Conservation (phyloP, 2,888 invertebrate species). For the Drosophila kanekoi region DNA sequence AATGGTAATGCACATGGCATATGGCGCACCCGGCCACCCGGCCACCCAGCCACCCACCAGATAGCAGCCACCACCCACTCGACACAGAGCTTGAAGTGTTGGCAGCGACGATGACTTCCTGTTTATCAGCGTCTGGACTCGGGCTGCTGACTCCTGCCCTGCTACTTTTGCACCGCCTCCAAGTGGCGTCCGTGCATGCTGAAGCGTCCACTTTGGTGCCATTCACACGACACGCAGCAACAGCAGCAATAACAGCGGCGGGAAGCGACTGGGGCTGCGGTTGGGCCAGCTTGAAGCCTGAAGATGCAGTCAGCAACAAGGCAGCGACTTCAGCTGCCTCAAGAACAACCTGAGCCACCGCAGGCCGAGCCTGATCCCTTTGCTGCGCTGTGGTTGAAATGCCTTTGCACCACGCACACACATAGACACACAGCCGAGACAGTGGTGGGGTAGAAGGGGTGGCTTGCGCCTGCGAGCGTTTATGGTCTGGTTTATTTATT, state of each 20-base stretch:
- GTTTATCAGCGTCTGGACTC: conserved; percentile 72
- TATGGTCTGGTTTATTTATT: conserved; percentile 59
- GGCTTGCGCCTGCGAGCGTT: conserved; percentile 24
- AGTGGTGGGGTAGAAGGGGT: background rate
- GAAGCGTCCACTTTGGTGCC: conserved; percentile 80
- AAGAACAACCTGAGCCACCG: conserved; percentile 37
- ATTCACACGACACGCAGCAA: conserved; percentile 62
- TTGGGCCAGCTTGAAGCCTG: conserved; percentile 54
- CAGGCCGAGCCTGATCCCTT: conserved; percentile 38
- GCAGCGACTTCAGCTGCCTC: conserved; percentile 19
- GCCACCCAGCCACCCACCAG: conserved; percentile 2
- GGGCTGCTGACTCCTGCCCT: conserved; percentile 32
- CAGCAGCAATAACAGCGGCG: background rate
- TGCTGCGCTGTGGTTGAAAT: conserved; percentile 53
- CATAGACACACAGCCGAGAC: conserved; percentile 5
- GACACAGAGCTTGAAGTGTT: conserved; percentile 75
- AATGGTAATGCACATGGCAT: conserved; percentile 43
- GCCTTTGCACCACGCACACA: conserved; percentile 37
- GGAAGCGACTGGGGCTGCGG: conserved; percentile 42
- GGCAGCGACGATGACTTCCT: conserved; percentile 73
- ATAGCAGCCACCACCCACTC: conserved; percentile 55
- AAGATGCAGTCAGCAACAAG: conserved; percentile 46
- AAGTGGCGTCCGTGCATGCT: conserved; percentile 80
- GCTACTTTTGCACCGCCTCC: conserved; percentile 36
- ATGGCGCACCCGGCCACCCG: background rate